Evolutionary conservation across 2,113 vertebrate species (phyloP).

Genomic region (Xiphias gladius): DNA sequence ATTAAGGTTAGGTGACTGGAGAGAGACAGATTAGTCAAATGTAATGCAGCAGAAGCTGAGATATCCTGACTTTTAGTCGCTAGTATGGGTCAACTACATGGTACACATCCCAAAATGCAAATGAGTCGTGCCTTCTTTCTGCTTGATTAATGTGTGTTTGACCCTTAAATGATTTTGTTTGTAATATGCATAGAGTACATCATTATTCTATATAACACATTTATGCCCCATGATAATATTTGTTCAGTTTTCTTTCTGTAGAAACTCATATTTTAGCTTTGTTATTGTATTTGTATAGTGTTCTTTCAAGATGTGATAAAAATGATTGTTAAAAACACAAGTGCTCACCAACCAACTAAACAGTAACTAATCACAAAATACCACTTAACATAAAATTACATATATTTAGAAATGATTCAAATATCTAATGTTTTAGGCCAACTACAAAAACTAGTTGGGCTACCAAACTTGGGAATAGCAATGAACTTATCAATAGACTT

Average conservation of each 20-base stretch:
- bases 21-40: no score
- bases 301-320: not conserved
- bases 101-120: not conserved
- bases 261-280: not conserved
- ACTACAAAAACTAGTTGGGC: not conserved
- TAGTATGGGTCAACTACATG: no score
- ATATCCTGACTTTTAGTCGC: no score
- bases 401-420: not conserved
- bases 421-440: not conserved
- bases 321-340: no score
- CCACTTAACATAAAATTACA: not conserved
- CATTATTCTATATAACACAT: no score
- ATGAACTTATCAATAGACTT: conserved; percentile 1
- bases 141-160: not conserved
- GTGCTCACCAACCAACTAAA: not conserved
- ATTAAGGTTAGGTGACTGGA: not conserved
- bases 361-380: not conserved
- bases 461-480: not conserved
- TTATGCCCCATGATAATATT: not conserved
- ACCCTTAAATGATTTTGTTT: not conserved
- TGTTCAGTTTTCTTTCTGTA: not conserved
- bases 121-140: not conserved
- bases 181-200: no score
- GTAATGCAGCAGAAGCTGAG: no score
- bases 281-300: not conserved